phyloP scores from a whole-genome alignment of 2,888 invertebrate species.

The Xestia rhomboidea region DNA sequence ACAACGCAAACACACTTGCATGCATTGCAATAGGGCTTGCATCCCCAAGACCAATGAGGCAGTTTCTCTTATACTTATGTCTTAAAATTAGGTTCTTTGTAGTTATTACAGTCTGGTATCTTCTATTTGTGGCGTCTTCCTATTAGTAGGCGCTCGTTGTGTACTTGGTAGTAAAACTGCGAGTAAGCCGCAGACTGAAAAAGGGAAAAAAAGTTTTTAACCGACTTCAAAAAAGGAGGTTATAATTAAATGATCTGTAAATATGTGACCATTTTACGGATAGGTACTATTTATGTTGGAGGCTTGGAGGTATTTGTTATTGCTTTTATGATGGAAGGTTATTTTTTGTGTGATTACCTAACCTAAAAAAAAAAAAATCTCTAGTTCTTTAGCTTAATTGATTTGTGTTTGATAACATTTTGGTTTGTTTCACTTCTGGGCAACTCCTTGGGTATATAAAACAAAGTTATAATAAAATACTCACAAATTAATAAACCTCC shows the following conservation, averaged over 20 bases:
- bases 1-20: too few relatives aligned
- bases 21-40: neutral
- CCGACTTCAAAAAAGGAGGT: neutral
- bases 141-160: constrained; percentile 48
- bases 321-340: neutral
- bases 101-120: constrained; percentile 61
- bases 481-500: constrained; percentile 88
- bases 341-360: neutral
- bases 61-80: neutral
- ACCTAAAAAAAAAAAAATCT: neutral
- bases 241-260: neutral
- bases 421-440: neutral
- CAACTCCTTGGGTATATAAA: neutral
- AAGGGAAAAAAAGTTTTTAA: constrained; percentile 52
- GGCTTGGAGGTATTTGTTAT: neutral
- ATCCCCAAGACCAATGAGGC: neutral
- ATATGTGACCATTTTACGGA: neutral
- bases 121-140: constrained; percentile 14
- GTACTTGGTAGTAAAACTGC: constrained; percentile 74
- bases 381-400: neutral
- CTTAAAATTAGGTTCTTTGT: neutral
- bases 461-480: constrained; percentile 58
- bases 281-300: neutral
- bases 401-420: neutral
- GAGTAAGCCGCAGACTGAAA: constrained; percentile 80